phyloP scores from a whole-genome alignment of 2,888 invertebrate species.

The Monopis laevigella region DNA sequence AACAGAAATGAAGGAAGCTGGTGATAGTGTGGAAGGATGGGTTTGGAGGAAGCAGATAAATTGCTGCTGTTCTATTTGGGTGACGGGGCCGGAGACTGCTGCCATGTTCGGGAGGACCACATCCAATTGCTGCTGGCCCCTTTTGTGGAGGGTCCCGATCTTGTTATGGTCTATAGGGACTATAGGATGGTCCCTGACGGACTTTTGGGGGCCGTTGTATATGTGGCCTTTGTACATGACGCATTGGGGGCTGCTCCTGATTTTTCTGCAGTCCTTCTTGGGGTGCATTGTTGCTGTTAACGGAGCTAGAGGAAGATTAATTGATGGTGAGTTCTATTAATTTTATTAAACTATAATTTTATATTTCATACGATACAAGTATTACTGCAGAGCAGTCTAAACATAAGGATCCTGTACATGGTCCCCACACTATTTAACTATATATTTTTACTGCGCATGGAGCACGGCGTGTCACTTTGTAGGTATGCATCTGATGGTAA shows the following conservation, averaged over 20 bases:
- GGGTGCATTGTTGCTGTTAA: constrained; percentile 39
- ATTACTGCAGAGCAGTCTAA: no score
- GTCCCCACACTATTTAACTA: no score
- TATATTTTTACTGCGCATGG: no score
- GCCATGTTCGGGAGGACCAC: neutral
- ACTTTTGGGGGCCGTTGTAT: constrained; percentile 48
- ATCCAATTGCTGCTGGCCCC: constrained; percentile 28
- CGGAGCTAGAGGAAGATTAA: constrained; percentile 27
- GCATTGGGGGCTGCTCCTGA: constrained; percentile 60
- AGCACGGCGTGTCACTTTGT: no score
- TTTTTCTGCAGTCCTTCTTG: constrained; percentile 42
- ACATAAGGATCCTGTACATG: no score
- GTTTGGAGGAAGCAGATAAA: neutral
- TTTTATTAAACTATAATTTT: no score
- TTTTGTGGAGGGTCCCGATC: constrained; percentile 50
- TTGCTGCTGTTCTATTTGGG: neutral
- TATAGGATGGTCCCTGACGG: constrained; percentile 35
- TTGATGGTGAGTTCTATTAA: constrained; percentile 1
- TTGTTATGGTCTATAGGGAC: constrained; percentile 40
- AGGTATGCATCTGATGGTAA: no score
- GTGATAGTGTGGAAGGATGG: neutral
- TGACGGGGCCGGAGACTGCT: neutral
- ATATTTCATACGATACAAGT: no score
- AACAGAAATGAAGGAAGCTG: neutral
- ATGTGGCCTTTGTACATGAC: constrained; percentile 66